Percentiles rank a stretch among this genome's conserved stretches.
Evolutionary conservation across 2,797 vertebrate species (phyloP).

Genomic region (Cirrhinus mrigala): DNA sequence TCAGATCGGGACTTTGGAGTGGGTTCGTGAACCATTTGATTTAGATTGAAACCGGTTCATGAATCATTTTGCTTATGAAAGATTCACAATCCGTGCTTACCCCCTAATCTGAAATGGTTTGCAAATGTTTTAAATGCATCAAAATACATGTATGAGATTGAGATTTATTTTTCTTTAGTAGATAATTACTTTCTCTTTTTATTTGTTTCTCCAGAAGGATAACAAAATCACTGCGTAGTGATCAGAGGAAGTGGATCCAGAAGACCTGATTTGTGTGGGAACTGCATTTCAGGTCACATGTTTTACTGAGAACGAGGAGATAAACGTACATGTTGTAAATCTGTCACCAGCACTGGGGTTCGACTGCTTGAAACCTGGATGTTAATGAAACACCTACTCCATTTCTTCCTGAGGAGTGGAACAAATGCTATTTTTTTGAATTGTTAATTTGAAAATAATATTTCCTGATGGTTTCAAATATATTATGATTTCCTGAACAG

Average conservation of each 20-base stretch:
- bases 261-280: constrained; percentile 78
- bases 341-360: constrained; percentile 97
- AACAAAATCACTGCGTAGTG: constrained; percentile 95
- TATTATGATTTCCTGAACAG: constrained; percentile 78
- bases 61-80: too few relatives aligned
- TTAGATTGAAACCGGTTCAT: too few relatives aligned
- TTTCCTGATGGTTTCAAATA: constrained; percentile 79
- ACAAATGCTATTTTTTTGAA: constrained; percentile 74
- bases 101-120: too few relatives aligned
- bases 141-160: too few relatives aligned
- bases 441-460: constrained; percentile 81
- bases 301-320: constrained; percentile 78
- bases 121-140: too few relatives aligned
- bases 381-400: constrained; percentile 79
- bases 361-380: constrained; percentile 79
- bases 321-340: constrained; percentile 85
- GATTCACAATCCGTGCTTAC: too few relatives aligned
- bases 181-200: constrained; percentile 24
- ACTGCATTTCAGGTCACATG: constrained; percentile 73
- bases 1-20: too few relatives aligned
- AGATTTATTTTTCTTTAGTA: too few relatives aligned
- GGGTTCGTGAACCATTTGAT: too few relatives aligned
- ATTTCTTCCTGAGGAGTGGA: constrained; percentile 67
- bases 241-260: constrained; percentile 67
- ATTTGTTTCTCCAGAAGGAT: constrained; percentile 87